Evolutionary conservation across 2,113 vertebrate species (phyloP).

Genomic region (Grantiella picta): DNA sequence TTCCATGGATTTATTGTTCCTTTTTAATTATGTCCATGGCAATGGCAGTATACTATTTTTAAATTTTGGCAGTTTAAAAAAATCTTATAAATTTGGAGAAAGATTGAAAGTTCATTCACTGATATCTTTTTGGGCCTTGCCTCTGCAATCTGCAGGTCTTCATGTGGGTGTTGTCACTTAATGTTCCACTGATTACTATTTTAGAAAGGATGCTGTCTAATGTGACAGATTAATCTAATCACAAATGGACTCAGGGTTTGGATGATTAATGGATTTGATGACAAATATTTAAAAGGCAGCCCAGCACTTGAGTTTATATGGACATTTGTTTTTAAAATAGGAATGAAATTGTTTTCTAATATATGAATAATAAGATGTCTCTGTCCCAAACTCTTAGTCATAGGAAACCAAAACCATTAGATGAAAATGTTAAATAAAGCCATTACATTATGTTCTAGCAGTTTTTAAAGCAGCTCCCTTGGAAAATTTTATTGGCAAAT

Average conservation of each 20-base stretch:
- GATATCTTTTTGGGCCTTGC: neutral
- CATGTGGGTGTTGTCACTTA: neutral
- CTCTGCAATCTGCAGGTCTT: neutral
- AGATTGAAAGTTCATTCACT: neutral
- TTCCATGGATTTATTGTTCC: neutral
- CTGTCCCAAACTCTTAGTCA: constrained; percentile 43
- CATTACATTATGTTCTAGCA: constrained; percentile 47
- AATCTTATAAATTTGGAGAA: neutral
- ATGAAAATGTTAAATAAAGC: neutral
- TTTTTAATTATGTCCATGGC: neutral
- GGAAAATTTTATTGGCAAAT: constrained; percentile 39
- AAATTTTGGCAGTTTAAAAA: neutral
- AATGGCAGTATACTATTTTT: neutral
- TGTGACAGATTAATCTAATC: constrained; percentile 6
- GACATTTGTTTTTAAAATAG: constrained; percentile 24
- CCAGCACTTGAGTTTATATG: neutral
- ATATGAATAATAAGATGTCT: constrained; percentile 29
- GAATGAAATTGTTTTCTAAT: constrained; percentile 52
- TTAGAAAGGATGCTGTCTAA: neutral
- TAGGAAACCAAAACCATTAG: neutral
- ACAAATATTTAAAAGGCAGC: constrained; percentile 27
- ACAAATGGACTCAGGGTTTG: neutral
- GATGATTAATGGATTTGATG: constrained; percentile 11
- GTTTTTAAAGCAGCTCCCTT: constrained; percentile 10
- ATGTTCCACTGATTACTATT: neutral